These are phyloP conservation scores for Tringa solitaria DNA, from an alignment of 2,113 vertebrate genomes.

Conservation along the genomic window DNA sequence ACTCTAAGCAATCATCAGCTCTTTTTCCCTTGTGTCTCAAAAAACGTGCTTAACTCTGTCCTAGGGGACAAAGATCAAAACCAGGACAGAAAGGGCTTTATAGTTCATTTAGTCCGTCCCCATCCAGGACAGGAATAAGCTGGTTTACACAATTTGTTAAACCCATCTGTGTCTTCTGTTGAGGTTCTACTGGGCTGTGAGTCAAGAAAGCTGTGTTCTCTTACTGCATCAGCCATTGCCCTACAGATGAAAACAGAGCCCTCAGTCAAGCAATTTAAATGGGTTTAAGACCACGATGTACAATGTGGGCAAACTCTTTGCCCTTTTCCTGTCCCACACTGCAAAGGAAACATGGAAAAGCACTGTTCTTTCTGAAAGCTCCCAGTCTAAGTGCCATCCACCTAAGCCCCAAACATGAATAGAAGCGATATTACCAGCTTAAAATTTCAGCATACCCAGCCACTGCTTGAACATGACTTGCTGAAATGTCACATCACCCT, in stretches of 20 bases:
- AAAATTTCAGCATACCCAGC: not conserved
- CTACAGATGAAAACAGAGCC: not conserved
- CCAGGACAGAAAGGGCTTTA: not conserved
- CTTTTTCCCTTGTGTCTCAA: not conserved
- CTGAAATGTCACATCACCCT: not conserved
- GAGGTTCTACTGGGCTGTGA: not conserved
- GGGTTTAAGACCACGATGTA: not conserved
- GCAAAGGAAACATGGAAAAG: not conserved
- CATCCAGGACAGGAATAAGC: not conserved
- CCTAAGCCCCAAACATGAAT: not conserved
- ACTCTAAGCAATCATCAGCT: not conserved
- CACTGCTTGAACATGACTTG: not conserved
- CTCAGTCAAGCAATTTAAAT: not conserved
- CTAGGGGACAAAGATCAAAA: not conserved
- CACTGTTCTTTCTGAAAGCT: not conserved
- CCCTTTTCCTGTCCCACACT: not conserved
- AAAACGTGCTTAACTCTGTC: not conserved
- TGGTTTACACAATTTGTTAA: not conserved
- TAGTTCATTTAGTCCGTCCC: not conserved
- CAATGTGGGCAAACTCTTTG: not conserved
- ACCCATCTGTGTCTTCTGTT: not conserved
- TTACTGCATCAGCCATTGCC: not conserved
- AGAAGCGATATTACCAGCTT: rapidly evolving
- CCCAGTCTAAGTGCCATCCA: not conserved
- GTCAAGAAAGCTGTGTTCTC: not conserved